Conservation (phyloP, 2,888 invertebrate genomes). For the Lycaena phlaeas region DNA sequence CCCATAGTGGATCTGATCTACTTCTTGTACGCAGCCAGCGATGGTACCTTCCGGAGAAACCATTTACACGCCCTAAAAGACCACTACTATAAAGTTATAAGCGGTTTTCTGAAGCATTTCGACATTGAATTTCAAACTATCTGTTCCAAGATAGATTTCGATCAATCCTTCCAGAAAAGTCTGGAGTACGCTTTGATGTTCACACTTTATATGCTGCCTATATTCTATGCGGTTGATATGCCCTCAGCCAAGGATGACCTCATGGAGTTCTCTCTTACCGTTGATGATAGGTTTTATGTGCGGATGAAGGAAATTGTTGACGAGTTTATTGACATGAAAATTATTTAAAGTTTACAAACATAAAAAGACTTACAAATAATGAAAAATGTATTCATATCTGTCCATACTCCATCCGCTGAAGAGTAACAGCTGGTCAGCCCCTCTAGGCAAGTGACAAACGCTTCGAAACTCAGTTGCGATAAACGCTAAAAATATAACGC, state of each 20-base stretch:
- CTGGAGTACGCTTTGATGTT: constrained; percentile 31
- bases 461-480: no score
- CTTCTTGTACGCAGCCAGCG: constrained; percentile 27
- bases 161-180: constrained; percentile 26
- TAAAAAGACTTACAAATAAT: no score
- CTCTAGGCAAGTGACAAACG: no score
- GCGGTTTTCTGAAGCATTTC: constrained; percentile 28
- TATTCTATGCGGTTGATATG: constrained; percentile 25
- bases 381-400: background rate
- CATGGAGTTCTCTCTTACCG: constrained; percentile 18
- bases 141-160: constrained; percentile 29
- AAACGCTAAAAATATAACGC: no score
- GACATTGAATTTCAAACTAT: constrained; percentile 24
- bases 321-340: constrained; percentile 30
- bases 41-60: constrained; percentile 26
- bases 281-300: constrained; percentile 24
- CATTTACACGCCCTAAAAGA: constrained; percentile 30
- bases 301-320: constrained; percentile 27
- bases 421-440: no score
- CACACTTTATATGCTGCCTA: constrained; percentile 26
- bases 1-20: constrained; percentile 29
- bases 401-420: background rate
- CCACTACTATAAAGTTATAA: constrained; percentile 28
- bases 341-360: constrained; percentile 12
- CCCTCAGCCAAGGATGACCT: constrained; percentile 25